phyloP scores from a whole-genome alignment of 1,140 invertebrate genomes.

The Caenorhabditis latens region DNA sequence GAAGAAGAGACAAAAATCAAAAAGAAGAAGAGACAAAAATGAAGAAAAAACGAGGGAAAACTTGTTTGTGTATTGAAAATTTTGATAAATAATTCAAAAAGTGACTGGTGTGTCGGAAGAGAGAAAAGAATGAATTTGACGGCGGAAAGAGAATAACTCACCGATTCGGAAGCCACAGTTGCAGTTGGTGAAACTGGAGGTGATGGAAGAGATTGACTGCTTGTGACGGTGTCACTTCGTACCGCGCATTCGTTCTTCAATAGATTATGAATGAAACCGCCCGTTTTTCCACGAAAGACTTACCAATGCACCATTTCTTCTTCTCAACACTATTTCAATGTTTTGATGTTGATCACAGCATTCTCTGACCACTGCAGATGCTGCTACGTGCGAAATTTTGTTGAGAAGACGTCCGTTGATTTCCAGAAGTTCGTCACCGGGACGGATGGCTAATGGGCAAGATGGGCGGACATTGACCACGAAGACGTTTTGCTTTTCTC shows the following conservation, averaged over 20 bases:
- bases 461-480: conserved; percentile 93
- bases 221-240: conserved; percentile 47
- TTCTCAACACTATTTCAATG: conserved; percentile 71
- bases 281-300: background rate
- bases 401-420: conserved; percentile 76
- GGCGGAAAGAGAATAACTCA: background rate
- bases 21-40: background rate
- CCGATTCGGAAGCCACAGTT: conserved; percentile 24
- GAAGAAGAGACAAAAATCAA: background rate
- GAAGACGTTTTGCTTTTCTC: conserved; percentile 94
- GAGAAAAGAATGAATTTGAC: conserved; percentile 23
- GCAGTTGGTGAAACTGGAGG: conserved; percentile 11
- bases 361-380: conserved; percentile 73
- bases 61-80: conserved; percentile 47
- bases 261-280: background rate
- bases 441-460: conserved; percentile 86
- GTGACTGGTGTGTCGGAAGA: conserved; percentile 24
- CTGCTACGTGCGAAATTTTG: conserved; percentile 72
- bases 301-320: conserved; percentile 63
- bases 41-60: background rate
- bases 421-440: conserved; percentile 96
- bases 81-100: conserved; percentile 46
- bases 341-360: conserved; percentile 72
- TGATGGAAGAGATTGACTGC: conserved; percentile 30
- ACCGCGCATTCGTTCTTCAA: conserved; percentile 46